These are phyloP conservation scores for Tetranychus urticae DNA, from an alignment of 1,140 invertebrate species.

Conservation along the genomic window DNA sequence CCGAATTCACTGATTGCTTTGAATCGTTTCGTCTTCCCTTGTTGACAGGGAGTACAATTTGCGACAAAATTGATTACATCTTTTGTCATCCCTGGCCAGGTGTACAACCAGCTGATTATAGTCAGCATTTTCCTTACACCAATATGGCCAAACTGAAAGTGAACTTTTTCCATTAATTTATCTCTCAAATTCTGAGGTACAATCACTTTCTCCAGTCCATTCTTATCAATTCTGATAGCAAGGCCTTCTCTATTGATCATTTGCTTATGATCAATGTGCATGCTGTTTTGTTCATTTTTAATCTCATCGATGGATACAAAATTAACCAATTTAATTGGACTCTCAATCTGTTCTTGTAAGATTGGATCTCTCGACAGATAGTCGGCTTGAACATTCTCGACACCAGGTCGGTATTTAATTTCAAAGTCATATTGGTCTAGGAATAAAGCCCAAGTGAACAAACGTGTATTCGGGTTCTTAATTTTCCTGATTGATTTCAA, in stretches of 20 bases:
- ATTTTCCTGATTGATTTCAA: slow-evolving; percentile 12
- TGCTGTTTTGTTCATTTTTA: not conserved
- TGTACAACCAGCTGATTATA: not conserved
- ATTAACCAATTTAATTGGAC: not conserved
- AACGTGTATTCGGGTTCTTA: slow-evolving; percentile 1
- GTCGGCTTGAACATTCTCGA: slow-evolving; percentile 5
- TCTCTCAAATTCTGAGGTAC: not conserved
- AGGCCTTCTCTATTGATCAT: not conserved
- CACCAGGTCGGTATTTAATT: not conserved
- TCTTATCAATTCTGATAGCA: not conserved
- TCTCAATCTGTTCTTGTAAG: not conserved
- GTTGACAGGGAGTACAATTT: slow-evolving; percentile 1
- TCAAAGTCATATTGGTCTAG: slow-evolving; percentile 6
- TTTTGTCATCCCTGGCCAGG: not conserved
- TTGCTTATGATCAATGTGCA: not conserved
- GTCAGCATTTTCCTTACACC: not conserved
- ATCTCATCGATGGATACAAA: not conserved
- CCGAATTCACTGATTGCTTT: not conserved
- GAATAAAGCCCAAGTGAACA: slow-evolving; percentile 5
- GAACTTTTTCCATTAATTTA: slow-evolving; percentile 2
- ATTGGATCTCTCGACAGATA: slow-evolving; percentile 4
- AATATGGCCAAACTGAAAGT: slow-evolving; percentile 4
- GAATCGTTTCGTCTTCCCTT: not conserved
- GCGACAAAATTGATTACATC: not conserved
- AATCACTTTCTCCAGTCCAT: not conserved